These are phyloP conservation scores for Mormoops blainvillei DNA, from an alignment of 2,113 vertebrate genomes.

Conservation along the genomic window DNA sequence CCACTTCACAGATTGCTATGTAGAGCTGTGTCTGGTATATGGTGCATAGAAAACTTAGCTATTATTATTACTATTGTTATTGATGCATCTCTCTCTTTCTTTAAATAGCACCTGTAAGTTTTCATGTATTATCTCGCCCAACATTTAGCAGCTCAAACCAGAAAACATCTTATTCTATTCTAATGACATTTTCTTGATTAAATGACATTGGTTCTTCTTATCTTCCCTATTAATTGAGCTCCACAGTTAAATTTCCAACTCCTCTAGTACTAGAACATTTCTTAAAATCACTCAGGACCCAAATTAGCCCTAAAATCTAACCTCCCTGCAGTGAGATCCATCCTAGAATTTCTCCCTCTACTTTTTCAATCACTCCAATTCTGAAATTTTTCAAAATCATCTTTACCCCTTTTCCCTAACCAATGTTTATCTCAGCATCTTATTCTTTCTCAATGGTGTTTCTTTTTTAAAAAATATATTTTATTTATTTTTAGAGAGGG, in stretches of 20 bases:
- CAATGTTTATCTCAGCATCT: background rate
- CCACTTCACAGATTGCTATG: background rate
- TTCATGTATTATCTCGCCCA: background rate
- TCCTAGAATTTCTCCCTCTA: background rate
- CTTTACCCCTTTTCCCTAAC: background rate
- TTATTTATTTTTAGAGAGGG: too few species aligned
- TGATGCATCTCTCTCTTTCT: background rate
- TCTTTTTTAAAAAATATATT: background rate
- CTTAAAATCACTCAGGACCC: background rate
- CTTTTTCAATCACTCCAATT: background rate
- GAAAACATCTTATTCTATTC: background rate
- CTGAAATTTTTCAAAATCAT: background rate
- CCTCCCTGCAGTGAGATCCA: background rate
- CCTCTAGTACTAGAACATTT: background rate
- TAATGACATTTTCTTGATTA: background rate
- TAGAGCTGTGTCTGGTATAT: background rate
- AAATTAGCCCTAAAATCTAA: background rate
- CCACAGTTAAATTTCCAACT: background rate
- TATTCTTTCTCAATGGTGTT: background rate
- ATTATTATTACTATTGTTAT: background rate
- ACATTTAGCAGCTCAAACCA: background rate
- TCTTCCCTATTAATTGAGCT: background rate
- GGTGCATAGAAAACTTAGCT: background rate
- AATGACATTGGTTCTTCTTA: background rate
- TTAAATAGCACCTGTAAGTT: background rate